phyloP scores from a whole-genome alignment of 2,113 vertebrate species.

The Sceloporus undulatus region DNA sequence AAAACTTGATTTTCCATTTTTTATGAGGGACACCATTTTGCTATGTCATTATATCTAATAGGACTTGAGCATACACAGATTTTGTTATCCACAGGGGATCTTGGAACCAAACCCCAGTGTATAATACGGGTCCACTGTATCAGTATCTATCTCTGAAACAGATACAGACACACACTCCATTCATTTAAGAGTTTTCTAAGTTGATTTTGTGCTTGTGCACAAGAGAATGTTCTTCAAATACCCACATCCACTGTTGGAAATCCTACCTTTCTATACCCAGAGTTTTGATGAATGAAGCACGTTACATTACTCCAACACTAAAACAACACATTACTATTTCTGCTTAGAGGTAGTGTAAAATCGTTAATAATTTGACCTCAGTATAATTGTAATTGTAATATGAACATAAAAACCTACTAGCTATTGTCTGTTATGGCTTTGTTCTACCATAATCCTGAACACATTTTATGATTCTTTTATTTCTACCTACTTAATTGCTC shows the following conservation, averaged over 20 bases:
- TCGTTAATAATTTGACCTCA: neutral
- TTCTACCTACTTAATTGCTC: neutral
- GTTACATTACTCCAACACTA: neutral
- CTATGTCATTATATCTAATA: too few relatives aligned
- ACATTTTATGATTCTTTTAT: too few relatives aligned
- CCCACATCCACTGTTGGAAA: neutral
- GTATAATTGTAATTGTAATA: neutral
- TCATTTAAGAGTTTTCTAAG: too few relatives aligned
- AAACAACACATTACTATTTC: neutral
- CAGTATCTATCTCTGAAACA: neutral
- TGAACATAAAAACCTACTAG: neutral
- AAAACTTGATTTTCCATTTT: too few relatives aligned
- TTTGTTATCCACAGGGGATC: too few relatives aligned
- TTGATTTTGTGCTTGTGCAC: neutral
- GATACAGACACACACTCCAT: neutral
- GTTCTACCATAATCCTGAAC: too few relatives aligned
- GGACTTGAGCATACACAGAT: too few relatives aligned
- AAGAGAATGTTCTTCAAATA: neutral
- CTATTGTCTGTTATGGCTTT: neutral
- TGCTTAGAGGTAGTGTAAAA: neutral
- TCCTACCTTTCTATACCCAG: neutral
- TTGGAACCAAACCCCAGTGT: too few relatives aligned
- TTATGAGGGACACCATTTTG: too few relatives aligned
- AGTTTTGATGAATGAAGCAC: neutral
- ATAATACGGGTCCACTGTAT: neutral